Evolutionary conservation across 2,888 invertebrate genomes (phyloP), one percentile per base, ranked within the genome.

Genomic region (Exocentrus adspersus): DNA sequence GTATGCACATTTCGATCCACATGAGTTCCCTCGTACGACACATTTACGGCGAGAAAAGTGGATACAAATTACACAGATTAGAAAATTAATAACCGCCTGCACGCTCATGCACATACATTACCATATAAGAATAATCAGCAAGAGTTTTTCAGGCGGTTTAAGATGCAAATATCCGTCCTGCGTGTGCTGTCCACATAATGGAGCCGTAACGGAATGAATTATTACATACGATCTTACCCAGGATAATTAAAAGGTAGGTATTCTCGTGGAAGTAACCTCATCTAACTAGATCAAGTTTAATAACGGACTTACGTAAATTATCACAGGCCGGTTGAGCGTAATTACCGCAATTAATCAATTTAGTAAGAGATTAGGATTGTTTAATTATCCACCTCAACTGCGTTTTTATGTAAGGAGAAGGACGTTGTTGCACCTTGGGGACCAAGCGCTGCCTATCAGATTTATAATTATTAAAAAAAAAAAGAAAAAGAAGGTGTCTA

Each of bases 211-310:
- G 20, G 41, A 42, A 41, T 10, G 37, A 53, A 41, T 53, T 21
- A 42, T 19, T 21, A 9, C 21, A n/a, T 12, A 20, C 16, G n/a
- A 32, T 52, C 19, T 16, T n/a, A n/a, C n/a, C n/a, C n/a, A 12
- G 12, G 42, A 21, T 20, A 24, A 21, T 53, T 53, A 53, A 21
- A 41, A 37, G 20, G 21, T 14, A 21, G 4, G 37, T 12, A 20
- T 52, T 53, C 20, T 7, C 7, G 20, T 53, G 42, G 53, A 53
- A 41, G 32, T 42, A 21, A 53, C 14, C 32, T 53, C 12, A 37
- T 52, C 28, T 54, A 54, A 54, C n/a, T 30, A 17, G 54, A 54
- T 54, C 54, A 54, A 54, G 54, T 54, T 54, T 42, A 54, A 20
- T 43, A n/a, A 21, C 16, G 17, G 42, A 24, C 24, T 54, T 54